These are phyloP conservation scores for Panzeria rudis DNA, from an alignment of 2,888 invertebrate genomes.

Conservation along the genomic window DNA sequence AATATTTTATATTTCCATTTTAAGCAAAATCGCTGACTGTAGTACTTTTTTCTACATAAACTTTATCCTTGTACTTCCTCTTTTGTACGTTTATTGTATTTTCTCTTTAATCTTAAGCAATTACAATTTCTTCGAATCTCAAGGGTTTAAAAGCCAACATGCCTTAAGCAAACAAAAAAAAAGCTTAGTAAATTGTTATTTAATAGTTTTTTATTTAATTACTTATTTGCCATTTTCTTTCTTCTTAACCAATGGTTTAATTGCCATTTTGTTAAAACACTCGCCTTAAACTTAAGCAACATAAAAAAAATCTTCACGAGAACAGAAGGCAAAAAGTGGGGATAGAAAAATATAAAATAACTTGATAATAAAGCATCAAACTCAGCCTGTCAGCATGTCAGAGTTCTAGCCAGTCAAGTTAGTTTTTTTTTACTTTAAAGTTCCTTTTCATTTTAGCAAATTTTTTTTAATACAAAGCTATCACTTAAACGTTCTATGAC, in stretches of 20 bases:
- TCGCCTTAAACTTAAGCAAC: slow-evolving; percentile 25
- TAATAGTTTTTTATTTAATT: slow-evolving; percentile 53
- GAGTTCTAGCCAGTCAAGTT: slow-evolving; percentile 22
- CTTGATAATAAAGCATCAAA: slow-evolving; percentile 19
- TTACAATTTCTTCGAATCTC: slow-evolving; percentile 14
- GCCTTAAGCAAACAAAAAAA: slow-evolving; percentile 22
- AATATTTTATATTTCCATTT: slow-evolving; percentile 2
- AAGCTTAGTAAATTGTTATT: slow-evolving; percentile 37
- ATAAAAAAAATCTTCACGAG: slow-evolving; percentile 5
- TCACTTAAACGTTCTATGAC: slow-evolving; percentile 63
- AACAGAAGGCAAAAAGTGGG: slow-evolving; percentile 8
- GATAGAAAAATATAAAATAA: slow-evolving; percentile 4
- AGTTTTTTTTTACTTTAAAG: slow-evolving; percentile 19
- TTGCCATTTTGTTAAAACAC: slow-evolving; percentile 45
- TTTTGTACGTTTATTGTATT: background rate
- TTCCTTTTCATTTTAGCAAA: slow-evolving; percentile 14
- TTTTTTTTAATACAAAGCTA: slow-evolving; percentile 17
- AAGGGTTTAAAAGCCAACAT: slow-evolving; percentile 36
- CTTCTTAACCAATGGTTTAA: slow-evolving; percentile 27
- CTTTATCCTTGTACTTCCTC: background rate
- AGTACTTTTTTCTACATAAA: background rate
- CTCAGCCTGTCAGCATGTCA: slow-evolving; percentile 20
- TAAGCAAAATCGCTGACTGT: background rate
- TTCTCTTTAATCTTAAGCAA: background rate
- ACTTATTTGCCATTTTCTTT: slow-evolving; percentile 39